Base-by-base conservation (phyloP, 2,113 vertebrate genomes). In the Tautogolabrus adspersus region DNA sequence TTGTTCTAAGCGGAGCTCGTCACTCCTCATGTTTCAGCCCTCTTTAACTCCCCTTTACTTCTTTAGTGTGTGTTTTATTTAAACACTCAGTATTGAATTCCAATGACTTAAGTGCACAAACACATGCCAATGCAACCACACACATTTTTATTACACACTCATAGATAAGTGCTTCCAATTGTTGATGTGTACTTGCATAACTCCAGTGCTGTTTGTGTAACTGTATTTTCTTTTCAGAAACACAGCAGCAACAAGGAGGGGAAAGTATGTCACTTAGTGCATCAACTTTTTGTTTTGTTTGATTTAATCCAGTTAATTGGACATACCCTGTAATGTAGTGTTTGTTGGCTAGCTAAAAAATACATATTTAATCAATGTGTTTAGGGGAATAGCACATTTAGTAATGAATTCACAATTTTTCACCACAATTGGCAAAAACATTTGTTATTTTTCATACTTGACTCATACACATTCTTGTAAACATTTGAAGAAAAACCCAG, bases 141-240 rank as follows among this genome's bases (percentile, higher is more conserved):
- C 55, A 30, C 49, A 65, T 18, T 49, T 59, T 60, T 54, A 79
- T n/a, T 19, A 61, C 51, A 72, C 61, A 70, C 44, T 58, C 79
- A 55, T 61, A 72, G 56, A 85, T 7, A 49, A 84, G 56, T 90
- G 34, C 84, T 85, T 90, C 80, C 79, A 74, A 66, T 78, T 76
- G 16, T 83, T 90, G 73, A 76, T 91, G 75, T 91, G 78, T 77
- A 62, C 91, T 85, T 87, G 66, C 72, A 19, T 83, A 82, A 90
- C 82, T 82, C 74, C 77, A 68, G 81, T 90, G 85, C 87, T 88
- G 62, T 92, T 88, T 92, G 74, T 93, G 87, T 93, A 88, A 93
- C 87, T 95, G 88, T 94, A 91, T 92, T 94, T 93, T 88, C 92
- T 92, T 94, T 94, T 83, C 94, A 95, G 94, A 94, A 91, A 94